Evolutionary conservation across 2,113 vertebrate species (phyloP), one percentile per base, ranked within the genome.

Genomic region (Bucco capensis): DNA sequence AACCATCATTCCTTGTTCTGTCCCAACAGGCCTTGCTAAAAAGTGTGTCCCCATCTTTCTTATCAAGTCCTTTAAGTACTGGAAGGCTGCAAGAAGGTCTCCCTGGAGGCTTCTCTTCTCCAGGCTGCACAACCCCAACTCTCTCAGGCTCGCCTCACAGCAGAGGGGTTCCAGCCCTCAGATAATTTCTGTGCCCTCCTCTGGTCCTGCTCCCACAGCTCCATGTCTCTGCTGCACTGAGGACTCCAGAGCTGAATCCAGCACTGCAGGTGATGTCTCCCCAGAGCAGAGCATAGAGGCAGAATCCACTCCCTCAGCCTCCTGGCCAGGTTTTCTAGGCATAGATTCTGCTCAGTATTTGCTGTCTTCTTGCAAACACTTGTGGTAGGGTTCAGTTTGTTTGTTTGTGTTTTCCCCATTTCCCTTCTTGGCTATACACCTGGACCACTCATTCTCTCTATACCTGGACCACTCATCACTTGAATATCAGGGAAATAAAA

Each of bases 341-440:
- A 83, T 94, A 35, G 23, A 14, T 51, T 89, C 58, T n/a, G 27
- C 42, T 82, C 83, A 54, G 8, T 15, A 49, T 61, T 91, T 24
- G 31, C 35, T 51, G 22, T 28, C 27, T 89, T 62, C 44, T 60
- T 58, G 17, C 19, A 24, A 84, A 62, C 1, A 4, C 14, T 78
- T 12, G 4, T 13, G 16, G 5, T 54, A 23, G 21, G 37, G 1
- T 0, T 49, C 24, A 47, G n/a, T n/a, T 15, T 27, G 16, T 53
- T 53, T 53, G 51, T 27, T 15, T 42, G 24, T 51, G 14, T 9
- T 7, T 35, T 13, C 11, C 33, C 6, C 4, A 0, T 0, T 54
- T 42, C n/a, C 30, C 12, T 51, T 56, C 14, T 14, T 25, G 33
- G 44, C 2, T 18, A 4, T 9, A 24, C 18, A 24, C 18, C 30